Base-by-base conservation (phyloP, 2,113 vertebrate species). In the Melozone crissalis region DNA sequence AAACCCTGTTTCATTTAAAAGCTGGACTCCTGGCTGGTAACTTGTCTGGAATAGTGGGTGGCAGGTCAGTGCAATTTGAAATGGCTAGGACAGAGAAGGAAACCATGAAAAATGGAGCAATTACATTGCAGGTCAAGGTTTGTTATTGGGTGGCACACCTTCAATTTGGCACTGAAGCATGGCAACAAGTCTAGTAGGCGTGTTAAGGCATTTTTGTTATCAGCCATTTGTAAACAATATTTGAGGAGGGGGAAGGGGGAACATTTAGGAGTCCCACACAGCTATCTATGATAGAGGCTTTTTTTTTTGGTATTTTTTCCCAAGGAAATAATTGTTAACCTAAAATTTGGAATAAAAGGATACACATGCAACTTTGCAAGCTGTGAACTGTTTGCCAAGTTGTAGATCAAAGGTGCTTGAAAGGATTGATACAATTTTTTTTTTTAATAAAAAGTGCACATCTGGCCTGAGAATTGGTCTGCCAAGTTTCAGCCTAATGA, bases 401-500 rank as follows among this genome's bases (percentile, higher is more conserved):
- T 37, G 44, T 79, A 87, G 85, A 95, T 96, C 95, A 96, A 96
- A 96, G 80, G 47, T 78, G 30, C 37, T 89, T 93, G n/a, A 94
- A 94, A 51, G 62, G 44, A 87, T 93, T 94, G 93, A 77, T 93
- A 79, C 35, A 39, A 6, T 41, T n/a, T 79, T 91, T 73, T 90
- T 55, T 28, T 39, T 80, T 72, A 95, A 96, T 94, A 97, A 95
- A 83, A 96, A 84, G 49, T 79, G 74, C 85, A 96, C 97, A 97
- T 97, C 95, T 98, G 96, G 93, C 41, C 93, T 91, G 47, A 95
- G 49, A 92, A 90, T 75, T 8, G 6, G 55, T 59, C 87, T 95
- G 96, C 95, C 95, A 97, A 97, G 80, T 95, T 97, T 97, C 93
- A 96, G 63, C 49, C 71, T 95, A 95, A 97, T 46, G 74, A 84